phyloP scores from a whole-genome alignment of 2,113 vertebrate species.

The Siphamia tubifer region DNA sequence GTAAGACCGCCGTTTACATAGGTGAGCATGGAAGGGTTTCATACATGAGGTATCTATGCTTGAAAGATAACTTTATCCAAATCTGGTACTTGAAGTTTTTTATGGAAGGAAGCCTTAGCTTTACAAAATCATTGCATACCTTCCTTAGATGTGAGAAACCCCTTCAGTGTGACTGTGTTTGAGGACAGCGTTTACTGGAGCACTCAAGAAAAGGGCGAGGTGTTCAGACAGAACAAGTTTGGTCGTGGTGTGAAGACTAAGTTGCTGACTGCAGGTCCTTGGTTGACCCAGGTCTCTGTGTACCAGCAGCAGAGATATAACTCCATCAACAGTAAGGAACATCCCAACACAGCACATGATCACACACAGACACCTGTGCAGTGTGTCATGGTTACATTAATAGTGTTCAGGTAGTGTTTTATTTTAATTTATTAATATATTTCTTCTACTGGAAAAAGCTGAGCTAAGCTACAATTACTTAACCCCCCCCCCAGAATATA shows the following conservation, averaged over 20 bases:
- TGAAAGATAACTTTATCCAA: not conserved
- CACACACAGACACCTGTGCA: not conserved
- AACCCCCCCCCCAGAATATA: too few relatives aligned
- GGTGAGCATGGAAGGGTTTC: constrained; percentile 75
- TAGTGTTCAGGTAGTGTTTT: too few relatives aligned
- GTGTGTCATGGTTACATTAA: too few relatives aligned
- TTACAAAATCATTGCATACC: not conserved
- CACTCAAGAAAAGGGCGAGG: constrained; percentile 75
- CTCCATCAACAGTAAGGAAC: constrained; percentile 60
- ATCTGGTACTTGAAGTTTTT: too few relatives aligned
- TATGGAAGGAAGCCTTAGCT: too few relatives aligned
- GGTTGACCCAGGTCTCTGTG: constrained; percentile 73
- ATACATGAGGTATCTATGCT: not conserved
- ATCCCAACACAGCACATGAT: not conserved
- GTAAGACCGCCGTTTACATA: constrained; percentile 78
- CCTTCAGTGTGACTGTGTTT: constrained; percentile 75
- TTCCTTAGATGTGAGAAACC: constrained; percentile 67
- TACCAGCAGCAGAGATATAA: constrained; percentile 79
- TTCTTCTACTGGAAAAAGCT: too few relatives aligned
- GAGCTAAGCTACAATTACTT: too few relatives aligned
- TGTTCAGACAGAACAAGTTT: constrained; percentile 78
- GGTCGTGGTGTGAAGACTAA: constrained; percentile 64
- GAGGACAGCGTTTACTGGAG: constrained; percentile 78
- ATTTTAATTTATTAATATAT: not conserved
- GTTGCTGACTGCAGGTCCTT: constrained; percentile 72